A percentile compares a stretch with the other conserved stretches of the same genome.
These are phyloP conservation scores for Heliornis fulica DNA, from an alignment of 2,113 vertebrate species.

Conservation along the genomic window DNA sequence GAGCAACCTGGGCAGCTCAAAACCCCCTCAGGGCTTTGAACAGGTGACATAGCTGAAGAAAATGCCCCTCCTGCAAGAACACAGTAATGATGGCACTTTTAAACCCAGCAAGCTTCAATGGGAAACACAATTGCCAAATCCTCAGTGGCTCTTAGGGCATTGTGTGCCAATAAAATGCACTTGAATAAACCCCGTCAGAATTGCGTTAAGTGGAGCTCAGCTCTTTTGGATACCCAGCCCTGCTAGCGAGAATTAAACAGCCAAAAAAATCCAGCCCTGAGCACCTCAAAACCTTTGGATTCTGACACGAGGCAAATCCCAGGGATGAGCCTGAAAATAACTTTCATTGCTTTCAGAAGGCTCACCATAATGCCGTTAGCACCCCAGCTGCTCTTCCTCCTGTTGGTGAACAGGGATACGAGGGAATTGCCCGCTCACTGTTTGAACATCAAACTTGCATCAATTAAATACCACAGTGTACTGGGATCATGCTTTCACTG, in stretches of 20 bases:
- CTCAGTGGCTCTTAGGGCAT: background rate
- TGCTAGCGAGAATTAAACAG: background rate
- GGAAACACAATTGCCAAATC: background rate
- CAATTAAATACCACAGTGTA: conserved; percentile 1
- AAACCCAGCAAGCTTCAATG: background rate
- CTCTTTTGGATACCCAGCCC: background rate
- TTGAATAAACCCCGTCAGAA: background rate
- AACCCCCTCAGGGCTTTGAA: background rate
- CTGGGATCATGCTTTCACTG: background rate
- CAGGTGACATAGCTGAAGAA: background rate
- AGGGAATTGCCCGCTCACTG: background rate
- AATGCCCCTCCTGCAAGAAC: background rate
- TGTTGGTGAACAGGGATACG: background rate
- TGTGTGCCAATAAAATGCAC: background rate
- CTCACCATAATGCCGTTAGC: conserved; percentile 13
- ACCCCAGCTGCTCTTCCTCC: conserved; percentile 9
- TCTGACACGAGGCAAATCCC: background rate
- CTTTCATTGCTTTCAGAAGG: background rate
- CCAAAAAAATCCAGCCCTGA: background rate
- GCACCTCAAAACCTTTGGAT: background rate
- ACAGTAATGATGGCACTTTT: background rate
- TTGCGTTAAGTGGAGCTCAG: background rate
- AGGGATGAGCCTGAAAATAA: background rate
- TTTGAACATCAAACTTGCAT: background rate
- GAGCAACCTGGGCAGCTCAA: background rate